These are phyloP conservation scores for Donacobius atricapilla DNA, from an alignment of 2,113 vertebrate genomes.

Conservation along the genomic window DNA sequence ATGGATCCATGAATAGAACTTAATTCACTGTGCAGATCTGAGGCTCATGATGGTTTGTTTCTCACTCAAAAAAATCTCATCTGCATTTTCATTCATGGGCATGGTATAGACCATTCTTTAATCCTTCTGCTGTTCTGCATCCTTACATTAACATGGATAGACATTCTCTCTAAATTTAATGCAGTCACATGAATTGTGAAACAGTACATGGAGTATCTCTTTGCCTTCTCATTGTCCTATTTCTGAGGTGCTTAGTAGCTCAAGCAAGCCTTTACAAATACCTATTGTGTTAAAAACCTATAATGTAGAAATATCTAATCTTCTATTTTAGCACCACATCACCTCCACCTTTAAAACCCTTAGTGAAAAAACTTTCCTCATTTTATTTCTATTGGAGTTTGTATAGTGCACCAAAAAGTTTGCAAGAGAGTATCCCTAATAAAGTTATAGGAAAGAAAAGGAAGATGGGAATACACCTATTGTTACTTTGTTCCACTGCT, in stretches of 20 bases:
- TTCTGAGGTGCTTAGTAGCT: neutral
- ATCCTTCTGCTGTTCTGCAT: neutral
- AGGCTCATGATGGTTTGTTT: neutral
- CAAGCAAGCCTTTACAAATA: neutral
- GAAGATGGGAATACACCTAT: neutral
- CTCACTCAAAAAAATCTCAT: neutral
- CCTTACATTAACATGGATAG: neutral
- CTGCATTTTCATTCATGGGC: neutral
- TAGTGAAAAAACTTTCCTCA: neutral
- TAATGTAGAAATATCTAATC: neutral
- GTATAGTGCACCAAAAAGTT: neutral
- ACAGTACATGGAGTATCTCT: neutral
- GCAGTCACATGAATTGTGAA: conserved; percentile 15
- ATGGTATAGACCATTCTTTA: neutral
- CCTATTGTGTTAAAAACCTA: neutral
- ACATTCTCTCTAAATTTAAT: neutral
- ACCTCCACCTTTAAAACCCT: neutral
- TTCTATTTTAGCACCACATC: neutral
- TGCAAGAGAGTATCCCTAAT: neutral
- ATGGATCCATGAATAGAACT: neutral
- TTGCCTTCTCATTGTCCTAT: neutral
- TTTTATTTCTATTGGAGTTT: neutral
- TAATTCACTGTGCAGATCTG: neutral
- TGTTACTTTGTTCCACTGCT: neutral
- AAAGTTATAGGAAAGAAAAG: neutral